phyloP scores from a whole-genome alignment of 2,888 invertebrate genomes.

The Mylabris sibirica region DNA sequence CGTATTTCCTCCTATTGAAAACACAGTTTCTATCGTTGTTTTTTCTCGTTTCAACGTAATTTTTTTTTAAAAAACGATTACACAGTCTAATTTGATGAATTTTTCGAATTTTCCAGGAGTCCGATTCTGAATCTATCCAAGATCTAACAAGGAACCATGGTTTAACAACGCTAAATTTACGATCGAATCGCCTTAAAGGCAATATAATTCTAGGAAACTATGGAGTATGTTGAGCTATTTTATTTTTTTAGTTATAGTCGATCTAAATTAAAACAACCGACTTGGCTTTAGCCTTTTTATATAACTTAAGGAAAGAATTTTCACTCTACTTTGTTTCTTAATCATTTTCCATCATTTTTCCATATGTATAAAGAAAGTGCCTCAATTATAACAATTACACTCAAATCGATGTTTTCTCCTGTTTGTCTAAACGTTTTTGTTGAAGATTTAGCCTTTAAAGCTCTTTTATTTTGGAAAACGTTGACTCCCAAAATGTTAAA shows the following conservation, averaged over 20 bases:
- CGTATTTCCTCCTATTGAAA: slow-evolving; percentile 1
- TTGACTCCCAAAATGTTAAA: no score
- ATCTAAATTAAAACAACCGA: neutral
- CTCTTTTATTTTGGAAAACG: neutral
- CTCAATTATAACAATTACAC: no score
- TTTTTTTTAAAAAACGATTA: neutral
- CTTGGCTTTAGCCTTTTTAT: neutral
- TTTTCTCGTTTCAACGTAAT: neutral
- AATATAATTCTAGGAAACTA: slow-evolving; percentile 86
- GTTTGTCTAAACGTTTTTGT: no score
- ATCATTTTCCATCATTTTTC: neutral
- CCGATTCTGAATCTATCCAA: slow-evolving; percentile 39
- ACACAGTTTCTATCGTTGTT: neutral
- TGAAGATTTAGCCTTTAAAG: neutral
- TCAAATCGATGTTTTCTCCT: no score
- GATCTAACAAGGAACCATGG: slow-evolving; percentile 53
- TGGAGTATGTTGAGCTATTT: slow-evolving; percentile 68
- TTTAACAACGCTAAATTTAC: slow-evolving; percentile 76
- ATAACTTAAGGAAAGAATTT: neutral
- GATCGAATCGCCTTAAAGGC: slow-evolving; percentile 81
- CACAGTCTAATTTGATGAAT: neutral
- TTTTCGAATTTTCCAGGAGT: slow-evolving; percentile 49
- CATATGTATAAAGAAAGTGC: neutral
- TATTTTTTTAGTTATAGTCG: neutral
- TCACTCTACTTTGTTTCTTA: no score